Conservation (phyloP, 2,797 vertebrate genomes). For the Furcifer pardalis region DNA sequence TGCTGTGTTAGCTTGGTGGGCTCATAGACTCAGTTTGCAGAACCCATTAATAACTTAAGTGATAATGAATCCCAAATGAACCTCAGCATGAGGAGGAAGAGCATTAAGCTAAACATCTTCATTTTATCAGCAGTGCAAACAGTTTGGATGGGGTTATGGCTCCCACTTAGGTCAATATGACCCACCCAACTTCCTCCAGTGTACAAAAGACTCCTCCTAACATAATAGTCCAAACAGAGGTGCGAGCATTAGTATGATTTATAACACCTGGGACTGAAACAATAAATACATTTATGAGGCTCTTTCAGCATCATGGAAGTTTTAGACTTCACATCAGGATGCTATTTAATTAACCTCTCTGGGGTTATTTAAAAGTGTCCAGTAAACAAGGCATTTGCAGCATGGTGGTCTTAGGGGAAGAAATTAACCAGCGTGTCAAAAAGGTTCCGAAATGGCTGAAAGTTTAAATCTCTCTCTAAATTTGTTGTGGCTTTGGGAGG, state of each 20-base stretch:
- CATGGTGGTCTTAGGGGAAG: background rate
- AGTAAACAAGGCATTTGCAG: background rate
- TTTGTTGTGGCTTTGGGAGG: background rate
- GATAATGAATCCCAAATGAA: background rate
- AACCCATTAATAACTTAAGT: background rate
- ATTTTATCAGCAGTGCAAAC: background rate
- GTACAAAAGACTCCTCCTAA: background rate
- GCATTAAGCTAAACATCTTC: background rate
- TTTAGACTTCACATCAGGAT: background rate
- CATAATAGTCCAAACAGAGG: background rate
- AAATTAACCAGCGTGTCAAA: background rate
- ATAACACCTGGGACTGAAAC: background rate
- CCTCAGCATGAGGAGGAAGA: background rate
- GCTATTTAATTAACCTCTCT: constrained; percentile 13
- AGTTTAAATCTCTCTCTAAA: constrained; percentile 10
- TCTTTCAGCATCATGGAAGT: background rate
- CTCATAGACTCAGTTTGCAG: too few relatives aligned
- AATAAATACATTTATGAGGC: background rate
- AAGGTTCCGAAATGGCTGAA: background rate
- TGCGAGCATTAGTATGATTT: background rate
- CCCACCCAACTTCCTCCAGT: background rate
- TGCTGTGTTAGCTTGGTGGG: too few relatives aligned
- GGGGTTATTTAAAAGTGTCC: background rate
- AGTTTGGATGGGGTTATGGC: background rate
- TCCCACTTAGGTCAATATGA: background rate